A percentile compares a stretch with the other conserved stretches of the same genome.
Conservation (phyloP, 1,140 invertebrate genomes). For the Trachelipus rathkii region DNA sequence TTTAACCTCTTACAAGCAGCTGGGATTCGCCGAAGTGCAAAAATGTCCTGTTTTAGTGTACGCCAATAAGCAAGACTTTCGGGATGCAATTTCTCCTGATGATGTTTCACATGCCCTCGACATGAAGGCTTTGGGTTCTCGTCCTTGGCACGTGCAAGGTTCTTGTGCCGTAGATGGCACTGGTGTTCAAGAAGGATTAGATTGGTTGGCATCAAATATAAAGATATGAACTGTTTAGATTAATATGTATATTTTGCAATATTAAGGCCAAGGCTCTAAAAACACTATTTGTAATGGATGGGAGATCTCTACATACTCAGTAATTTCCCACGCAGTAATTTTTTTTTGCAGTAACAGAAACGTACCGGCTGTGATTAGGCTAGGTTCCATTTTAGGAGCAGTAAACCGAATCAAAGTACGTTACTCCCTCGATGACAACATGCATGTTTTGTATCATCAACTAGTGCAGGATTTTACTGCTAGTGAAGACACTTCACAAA, state of each 20-base stretch:
- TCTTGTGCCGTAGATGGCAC: conserved; percentile 52
- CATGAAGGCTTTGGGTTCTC: conserved; percentile 34
- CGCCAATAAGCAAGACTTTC: not conserved
- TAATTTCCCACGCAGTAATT: not conserved
- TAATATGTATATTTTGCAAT: no score
- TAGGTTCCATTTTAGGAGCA: not conserved
- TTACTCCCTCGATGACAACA: no score
- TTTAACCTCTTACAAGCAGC: conserved; percentile 46
- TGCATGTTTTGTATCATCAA: no score
- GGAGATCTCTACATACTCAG: no score
- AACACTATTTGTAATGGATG: no score
- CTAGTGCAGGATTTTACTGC: no score
- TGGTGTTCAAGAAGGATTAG: conserved; percentile 54
- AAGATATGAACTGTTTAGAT: not conserved
- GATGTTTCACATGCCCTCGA: conserved; percentile 52
- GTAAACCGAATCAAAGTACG: no score
- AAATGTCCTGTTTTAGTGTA: not conserved
- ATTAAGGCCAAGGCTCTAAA: no score
- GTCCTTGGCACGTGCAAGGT: conserved; percentile 56
- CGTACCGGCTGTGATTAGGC: not conserved
- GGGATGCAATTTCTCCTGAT: conserved; percentile 48
- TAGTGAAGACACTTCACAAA: no score
- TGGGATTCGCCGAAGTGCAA: not conserved
- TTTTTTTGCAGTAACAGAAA: not conserved
- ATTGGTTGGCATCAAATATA: conserved; percentile 54